A percentile compares a stretch with the other conserved stretches of the same genome.
phyloP scores from a whole-genome alignment of 2,888 invertebrate species.

The Diaprepes abbreviatus region DNA sequence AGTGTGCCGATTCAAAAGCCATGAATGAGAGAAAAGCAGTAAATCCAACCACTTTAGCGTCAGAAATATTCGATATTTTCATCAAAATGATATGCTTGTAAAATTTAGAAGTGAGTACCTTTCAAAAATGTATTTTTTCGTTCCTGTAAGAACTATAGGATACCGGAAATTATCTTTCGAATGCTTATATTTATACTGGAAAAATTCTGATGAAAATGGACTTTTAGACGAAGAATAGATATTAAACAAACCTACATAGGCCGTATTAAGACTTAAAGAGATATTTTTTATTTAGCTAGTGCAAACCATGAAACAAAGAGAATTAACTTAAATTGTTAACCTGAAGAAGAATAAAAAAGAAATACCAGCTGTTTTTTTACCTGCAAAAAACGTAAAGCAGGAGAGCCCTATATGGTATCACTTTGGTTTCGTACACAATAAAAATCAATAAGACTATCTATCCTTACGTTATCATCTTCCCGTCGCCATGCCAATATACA shows the following conservation, averaged over 20 bases:
- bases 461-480: constrained; percentile 28
- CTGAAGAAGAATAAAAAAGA: constrained; percentile 47
- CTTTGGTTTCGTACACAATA: constrained; percentile 32
- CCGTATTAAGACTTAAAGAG: constrained; percentile 32
- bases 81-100: constrained; percentile 25
- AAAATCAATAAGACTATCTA: constrained; percentile 34
- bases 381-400: constrained; percentile 34
- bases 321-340: constrained; percentile 33
- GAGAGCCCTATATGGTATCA: constrained; percentile 31
- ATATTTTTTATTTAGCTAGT: constrained; percentile 25
- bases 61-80: constrained; percentile 35
- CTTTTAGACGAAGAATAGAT: constrained; percentile 17
- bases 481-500: constrained; percentile 22
- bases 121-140: constrained; percentile 37
- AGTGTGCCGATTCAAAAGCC: constrained; percentile 44
- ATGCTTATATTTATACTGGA: constrained; percentile 38
- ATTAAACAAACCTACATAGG: constrained; percentile 31
- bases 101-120: constrained; percentile 30
- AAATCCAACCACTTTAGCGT: constrained; percentile 26
- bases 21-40: constrained; percentile 20
- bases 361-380: constrained; percentile 44
- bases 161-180: constrained; percentile 32
- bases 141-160: constrained; percentile 31
- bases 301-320: constrained; percentile 33
- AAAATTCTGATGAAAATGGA: constrained; percentile 30